Conservation (phyloP, 2,797 vertebrate genomes). For the Benthosema pterotum region DNA sequence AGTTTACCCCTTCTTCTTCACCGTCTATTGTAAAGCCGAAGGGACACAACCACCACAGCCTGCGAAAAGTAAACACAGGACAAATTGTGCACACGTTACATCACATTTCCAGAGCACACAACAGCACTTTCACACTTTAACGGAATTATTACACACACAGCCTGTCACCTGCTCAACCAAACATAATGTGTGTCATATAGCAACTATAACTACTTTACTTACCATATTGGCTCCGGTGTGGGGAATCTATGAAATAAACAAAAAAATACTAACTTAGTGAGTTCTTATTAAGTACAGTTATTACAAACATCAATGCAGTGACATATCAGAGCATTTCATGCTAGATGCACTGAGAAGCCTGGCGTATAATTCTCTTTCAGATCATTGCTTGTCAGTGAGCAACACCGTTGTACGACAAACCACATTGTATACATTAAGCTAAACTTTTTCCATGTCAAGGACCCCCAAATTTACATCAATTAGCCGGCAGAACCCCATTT, state of each 20-base stretch:
- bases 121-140: neutral
- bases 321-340: too few species aligned
- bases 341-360: neutral
- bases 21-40: constrained; percentile 36
- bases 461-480: too few species aligned
- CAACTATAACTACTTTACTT: too few species aligned
- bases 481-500: too few species aligned
- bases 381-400: neutral
- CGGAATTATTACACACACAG: neutral
- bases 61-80: constrained; percentile 39
- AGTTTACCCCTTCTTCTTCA: constrained; percentile 45
- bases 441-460: too few species aligned
- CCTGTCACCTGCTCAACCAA: neutral
- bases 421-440: too few species aligned
- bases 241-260: neutral
- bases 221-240: neutral
- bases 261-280: neutral
- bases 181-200: neutral
- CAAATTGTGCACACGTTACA: constrained; percentile 12
- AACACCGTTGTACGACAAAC: too few species aligned
- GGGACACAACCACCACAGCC: constrained; percentile 54
- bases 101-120: neutral
- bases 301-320: neutral
- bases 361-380: neutral
- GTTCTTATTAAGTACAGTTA: neutral